These are phyloP conservation scores for Phylloscopus whistleri DNA, from an alignment of 2,113 vertebrate genomes.

Conservation along the genomic window DNA sequence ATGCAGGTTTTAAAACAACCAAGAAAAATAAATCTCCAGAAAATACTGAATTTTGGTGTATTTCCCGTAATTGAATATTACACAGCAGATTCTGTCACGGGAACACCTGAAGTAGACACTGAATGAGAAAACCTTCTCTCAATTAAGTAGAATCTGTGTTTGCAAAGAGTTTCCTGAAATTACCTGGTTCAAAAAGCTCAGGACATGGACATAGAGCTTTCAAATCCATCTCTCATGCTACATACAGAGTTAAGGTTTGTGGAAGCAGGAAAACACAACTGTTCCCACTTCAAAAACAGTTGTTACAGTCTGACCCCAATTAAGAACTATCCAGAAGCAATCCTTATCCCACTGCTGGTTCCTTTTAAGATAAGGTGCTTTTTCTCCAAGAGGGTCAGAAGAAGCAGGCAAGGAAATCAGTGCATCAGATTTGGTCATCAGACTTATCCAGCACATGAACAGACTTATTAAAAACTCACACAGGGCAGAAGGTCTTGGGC, in stretches of 20 bases:
- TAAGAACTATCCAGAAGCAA: neutral
- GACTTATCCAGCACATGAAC: neutral
- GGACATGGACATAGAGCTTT: neutral
- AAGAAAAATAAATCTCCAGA: neutral
- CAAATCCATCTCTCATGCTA: neutral
- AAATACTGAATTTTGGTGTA: neutral
- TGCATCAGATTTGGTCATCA: neutral
- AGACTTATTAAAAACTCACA: neutral
- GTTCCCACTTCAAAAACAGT: neutral
- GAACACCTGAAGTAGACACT: neutral
- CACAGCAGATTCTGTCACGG: neutral
- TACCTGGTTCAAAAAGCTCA: neutral
- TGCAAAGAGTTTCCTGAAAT: neutral
- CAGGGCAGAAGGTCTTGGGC: neutral
- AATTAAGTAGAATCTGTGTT: neutral
- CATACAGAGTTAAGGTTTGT: neutral
- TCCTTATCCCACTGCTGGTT: neutral
- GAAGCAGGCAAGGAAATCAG: neutral
- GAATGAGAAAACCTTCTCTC: neutral
- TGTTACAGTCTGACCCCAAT: neutral
- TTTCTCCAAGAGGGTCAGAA: neutral
- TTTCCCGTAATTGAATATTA: neutral
- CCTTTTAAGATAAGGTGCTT: neutral
- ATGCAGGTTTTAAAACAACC: neutral
- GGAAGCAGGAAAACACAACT: neutral